Evolutionary conservation across 2,888 invertebrate species (phyloP).

Genomic region (Dendrolimus houi): DNA sequence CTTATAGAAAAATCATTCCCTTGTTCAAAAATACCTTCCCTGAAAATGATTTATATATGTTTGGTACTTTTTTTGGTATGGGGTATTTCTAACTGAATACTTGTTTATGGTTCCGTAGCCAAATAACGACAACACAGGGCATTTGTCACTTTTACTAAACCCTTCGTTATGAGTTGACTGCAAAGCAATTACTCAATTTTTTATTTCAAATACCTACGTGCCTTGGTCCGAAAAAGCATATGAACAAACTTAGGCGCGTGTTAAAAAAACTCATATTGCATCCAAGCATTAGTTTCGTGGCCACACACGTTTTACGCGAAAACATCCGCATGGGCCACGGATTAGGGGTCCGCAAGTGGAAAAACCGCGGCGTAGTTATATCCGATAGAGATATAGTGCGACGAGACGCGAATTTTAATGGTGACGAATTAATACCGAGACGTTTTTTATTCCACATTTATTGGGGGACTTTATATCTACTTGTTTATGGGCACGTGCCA

Average conservation of each 20-base stretch:
- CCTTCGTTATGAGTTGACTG: no score
- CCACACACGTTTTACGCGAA: slow-evolving; percentile 28
- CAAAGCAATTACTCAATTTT: no score
- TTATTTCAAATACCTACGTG: no score
- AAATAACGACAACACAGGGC: no score
- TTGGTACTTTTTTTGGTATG: no score
- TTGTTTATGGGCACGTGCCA: neutral
- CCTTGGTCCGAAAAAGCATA: no score
- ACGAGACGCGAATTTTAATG: slow-evolving; percentile 47
- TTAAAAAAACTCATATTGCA: neutral
- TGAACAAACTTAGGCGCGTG: neutral
- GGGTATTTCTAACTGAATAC: no score
- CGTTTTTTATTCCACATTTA: neutral
- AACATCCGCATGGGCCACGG: slow-evolving; percentile 49
- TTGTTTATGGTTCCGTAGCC: no score
- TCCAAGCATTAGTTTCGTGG: slow-evolving; percentile 17
- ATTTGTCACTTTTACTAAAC: no score
- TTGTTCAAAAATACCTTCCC: no score
- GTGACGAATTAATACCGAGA: slow-evolving; percentile 27
- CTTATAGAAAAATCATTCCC: no score
- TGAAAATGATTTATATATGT: no score
- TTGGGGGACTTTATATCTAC: neutral
- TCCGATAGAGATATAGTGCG: slow-evolving; percentile 37
- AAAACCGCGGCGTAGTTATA: slow-evolving; percentile 39
- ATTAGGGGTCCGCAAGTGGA: slow-evolving; percentile 41